Conservation (phyloP, 2,113 vertebrate genomes). For the Brachirus orientalis region DNA sequence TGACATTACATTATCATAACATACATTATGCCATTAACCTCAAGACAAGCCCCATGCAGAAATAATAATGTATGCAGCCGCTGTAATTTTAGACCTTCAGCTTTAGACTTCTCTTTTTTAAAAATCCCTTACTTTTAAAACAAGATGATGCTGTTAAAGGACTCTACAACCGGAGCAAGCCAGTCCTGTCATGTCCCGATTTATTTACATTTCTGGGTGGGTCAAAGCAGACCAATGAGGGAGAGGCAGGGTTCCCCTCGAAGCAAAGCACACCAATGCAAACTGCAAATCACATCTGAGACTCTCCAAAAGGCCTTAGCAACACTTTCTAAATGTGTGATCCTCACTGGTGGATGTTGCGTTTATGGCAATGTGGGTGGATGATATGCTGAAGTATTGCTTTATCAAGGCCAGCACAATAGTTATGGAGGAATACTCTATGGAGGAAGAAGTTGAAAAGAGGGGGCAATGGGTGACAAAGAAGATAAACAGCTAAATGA, state of each 20-base stretch:
- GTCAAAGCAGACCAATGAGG: slow-evolving; percentile 34
- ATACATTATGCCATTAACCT: not conserved
- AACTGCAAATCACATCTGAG: slow-evolving; percentile 27
- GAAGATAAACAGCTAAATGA: not conserved
- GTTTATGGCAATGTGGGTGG: not conserved
- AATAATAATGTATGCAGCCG: not conserved
- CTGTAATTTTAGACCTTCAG: not conserved
- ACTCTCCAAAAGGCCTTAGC: not conserved
- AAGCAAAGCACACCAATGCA: slow-evolving; percentile 49
- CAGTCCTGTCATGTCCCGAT: slow-evolving; percentile 2
- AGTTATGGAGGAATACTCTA: not conserved
- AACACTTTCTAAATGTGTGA: slow-evolving; percentile 13
- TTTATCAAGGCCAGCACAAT: not conserved
- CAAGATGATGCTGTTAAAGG: not conserved
- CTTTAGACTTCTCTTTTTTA: not conserved
- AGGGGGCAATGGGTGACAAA: not conserved
- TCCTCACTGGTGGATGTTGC: not conserved
- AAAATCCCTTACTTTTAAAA: no score
- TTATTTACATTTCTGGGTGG: slow-evolving; percentile 44
- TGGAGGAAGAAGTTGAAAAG: not conserved
- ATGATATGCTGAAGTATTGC: slow-evolving; percentile 11
- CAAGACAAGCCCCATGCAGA: not conserved
- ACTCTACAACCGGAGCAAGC: not conserved
- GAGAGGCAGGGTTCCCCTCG: slow-evolving; percentile 49
- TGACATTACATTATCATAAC: no score